Evolutionary conservation across 2,113 vertebrate genomes (phyloP).

Genomic region (Pogonocichla stellata): DNA sequence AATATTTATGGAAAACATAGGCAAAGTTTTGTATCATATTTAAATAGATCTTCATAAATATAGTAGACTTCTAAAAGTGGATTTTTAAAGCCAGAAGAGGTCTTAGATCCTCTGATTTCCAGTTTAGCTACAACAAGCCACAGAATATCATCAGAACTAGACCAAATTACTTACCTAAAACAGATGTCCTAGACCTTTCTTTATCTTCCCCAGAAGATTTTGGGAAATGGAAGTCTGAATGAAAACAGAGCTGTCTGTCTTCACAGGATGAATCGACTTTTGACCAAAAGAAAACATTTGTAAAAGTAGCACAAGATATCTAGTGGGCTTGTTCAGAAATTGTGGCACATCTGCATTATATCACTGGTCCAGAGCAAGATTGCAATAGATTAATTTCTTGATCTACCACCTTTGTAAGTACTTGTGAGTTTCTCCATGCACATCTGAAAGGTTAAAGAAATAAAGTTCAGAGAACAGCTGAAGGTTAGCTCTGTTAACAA

Average conservation of each 20-base stretch:
- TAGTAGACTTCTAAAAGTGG: not conserved
- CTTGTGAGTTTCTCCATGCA: not conserved
- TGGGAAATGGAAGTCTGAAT: accelerated
- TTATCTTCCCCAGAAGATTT: not conserved
- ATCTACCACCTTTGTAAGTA: not conserved
- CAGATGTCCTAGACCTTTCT: not conserved
- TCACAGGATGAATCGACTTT: not conserved
- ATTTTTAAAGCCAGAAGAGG: not conserved
- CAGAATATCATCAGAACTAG: not conserved
- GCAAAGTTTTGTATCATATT: not conserved
- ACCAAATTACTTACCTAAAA: not conserved
- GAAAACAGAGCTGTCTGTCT: not conserved
- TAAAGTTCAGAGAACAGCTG: not conserved
- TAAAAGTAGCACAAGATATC: not conserved
- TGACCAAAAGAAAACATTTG: not conserved
- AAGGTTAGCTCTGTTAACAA: not conserved
- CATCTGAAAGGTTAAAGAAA: not conserved
- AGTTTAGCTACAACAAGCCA: not conserved
- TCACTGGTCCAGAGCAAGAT: not conserved
- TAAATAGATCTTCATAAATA: not conserved
- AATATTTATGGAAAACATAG: not conserved
- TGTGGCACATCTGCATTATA: not conserved
- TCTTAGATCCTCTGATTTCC: not conserved
- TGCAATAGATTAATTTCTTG: not conserved
- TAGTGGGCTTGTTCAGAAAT: not conserved